These are phyloP conservation scores for Saturnia japonica DNA, from an alignment of 2,888 invertebrate genomes.

Conservation along the genomic window DNA sequence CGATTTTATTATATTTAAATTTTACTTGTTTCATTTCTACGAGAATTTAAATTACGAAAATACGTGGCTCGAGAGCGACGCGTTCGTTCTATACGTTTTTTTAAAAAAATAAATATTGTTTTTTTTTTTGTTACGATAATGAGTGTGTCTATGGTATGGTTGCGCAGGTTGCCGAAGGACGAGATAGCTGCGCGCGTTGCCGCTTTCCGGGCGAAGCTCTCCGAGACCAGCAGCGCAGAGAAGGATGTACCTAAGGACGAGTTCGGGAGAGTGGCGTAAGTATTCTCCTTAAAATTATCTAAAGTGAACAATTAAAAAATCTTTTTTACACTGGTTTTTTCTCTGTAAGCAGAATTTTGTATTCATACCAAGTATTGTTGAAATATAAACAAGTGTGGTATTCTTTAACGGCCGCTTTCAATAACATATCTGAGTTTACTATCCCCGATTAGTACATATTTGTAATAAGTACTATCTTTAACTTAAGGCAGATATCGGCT, in stretches of 20 bases:
- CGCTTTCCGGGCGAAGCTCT: conserved; percentile 92
- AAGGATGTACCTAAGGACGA: conserved; percentile 88
- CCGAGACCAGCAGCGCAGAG: conserved; percentile 82
- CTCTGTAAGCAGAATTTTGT: too few relatives aligned
- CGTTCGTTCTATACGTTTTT: neutral
- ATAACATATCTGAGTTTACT: too few relatives aligned
- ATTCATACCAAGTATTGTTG: too few relatives aligned
- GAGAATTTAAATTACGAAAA: conserved; percentile 29
- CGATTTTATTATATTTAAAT: conserved; percentile 58
- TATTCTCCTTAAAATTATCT: conserved; percentile 30
- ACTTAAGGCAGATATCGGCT: too few relatives aligned
- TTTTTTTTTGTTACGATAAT: conserved; percentile 45
- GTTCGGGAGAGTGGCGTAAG: conserved; percentile 89
- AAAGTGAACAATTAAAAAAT: neutral
- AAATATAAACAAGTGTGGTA: neutral
- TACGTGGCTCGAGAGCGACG: conserved; percentile 28
- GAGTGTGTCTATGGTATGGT: conserved; percentile 75
- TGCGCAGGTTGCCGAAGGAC: conserved; percentile 89
- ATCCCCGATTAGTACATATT: too few relatives aligned
- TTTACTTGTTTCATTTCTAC: conserved; percentile 47
- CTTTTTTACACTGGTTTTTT: too few relatives aligned
- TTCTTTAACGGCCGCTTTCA: too few relatives aligned
- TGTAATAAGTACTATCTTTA: too few relatives aligned
- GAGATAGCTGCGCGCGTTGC: conserved; percentile 94
- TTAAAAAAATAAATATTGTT: neutral